phyloP scores from a whole-genome alignment of 2,113 vertebrate genomes.

The Urocolius indicus region DNA sequence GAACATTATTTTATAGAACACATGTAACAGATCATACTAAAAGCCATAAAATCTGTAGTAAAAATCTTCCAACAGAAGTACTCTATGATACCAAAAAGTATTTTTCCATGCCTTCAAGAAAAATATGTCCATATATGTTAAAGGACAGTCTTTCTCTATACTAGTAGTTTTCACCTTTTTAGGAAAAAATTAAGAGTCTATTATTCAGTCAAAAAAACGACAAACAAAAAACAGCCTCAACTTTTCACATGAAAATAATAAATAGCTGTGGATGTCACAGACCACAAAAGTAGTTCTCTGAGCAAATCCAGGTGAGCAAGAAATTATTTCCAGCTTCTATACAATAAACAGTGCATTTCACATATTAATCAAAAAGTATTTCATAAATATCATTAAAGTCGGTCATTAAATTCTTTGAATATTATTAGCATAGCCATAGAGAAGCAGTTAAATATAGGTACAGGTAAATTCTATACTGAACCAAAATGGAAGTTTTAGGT shows the following conservation, averaged over 20 bases:
- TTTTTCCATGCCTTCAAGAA: slow-evolving; percentile 26
- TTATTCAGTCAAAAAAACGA: slow-evolving; percentile 19
- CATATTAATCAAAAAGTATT: neutral
- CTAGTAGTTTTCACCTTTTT: slow-evolving; percentile 14
- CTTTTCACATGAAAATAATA: slow-evolving; percentile 6
- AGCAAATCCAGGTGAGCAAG: neutral
- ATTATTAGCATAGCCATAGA: neutral
- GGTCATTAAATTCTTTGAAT: neutral
- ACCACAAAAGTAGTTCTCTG: neutral
- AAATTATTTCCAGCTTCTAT: neutral
- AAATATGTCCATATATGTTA: neutral
- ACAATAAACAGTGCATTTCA: neutral
- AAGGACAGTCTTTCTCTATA: neutral
- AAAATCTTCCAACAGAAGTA: slow-evolving; percentile 6
- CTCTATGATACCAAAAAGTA: neutral
- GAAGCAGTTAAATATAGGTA: neutral
- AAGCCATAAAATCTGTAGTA: slow-evolving; percentile 23
- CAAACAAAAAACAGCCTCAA: neutral
- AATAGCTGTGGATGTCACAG: slow-evolving; percentile 30
- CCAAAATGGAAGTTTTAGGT: neutral
- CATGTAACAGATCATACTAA: neutral
- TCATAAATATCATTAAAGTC: neutral
- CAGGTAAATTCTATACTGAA: neutral
- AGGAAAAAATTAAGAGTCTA: neutral
- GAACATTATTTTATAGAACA: slow-evolving; percentile 50